Base-by-base conservation (phyloP, 1,140 invertebrate genomes). In the Chrysoperla carnea region DNA sequence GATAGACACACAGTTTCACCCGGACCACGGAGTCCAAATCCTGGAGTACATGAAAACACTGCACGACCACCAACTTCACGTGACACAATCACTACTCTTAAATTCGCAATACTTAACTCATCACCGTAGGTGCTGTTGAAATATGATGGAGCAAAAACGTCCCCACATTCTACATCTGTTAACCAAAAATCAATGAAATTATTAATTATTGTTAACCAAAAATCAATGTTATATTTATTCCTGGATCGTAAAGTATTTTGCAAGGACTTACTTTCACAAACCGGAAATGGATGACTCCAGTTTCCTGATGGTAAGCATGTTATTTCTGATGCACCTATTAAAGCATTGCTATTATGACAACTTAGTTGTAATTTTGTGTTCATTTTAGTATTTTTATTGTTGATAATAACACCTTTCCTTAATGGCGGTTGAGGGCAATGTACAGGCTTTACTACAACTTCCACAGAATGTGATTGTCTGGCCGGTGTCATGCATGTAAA, bases 401-500 rank as follows among this genome's bases (percentile, higher is more conserved):
- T 82, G 4, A 81, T 68, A 27, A 73, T 75, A 11, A 86, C 57
- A n/a, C 78, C 81, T 36, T 76, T 66, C 23, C 75, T 65, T 46
- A 73, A 68, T 5, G 76, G 75, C 23, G 84, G 66, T 13, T 70
- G 68, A 1, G 78, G 72, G 53, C 84, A 87, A 52, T 84, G 77
- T 17, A 86, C 75, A 41, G 78, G 78, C 73, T 77, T 68, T 8
- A 89, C 83, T 44, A 78, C 67, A 38, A 90, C 78, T 50, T 82
- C 77, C 5, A 90, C 75, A 37, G 78, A 71, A 56, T 90, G 84
- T 13, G 70, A 73, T 50, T 87, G 82, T 31, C 82, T 60, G 0
- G 78, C 80, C 1, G 85, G 85, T 0, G 84, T 87, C 40, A 78
- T 71, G 54, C 86, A 90, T 1, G 81, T 80, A 54, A 82, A 88